Percentiles rank a stretch among this genome's conserved stretches.
phyloP scores from a whole-genome alignment of 2,797 vertebrate species.

The Triplophysa yarkandensis region DNA sequence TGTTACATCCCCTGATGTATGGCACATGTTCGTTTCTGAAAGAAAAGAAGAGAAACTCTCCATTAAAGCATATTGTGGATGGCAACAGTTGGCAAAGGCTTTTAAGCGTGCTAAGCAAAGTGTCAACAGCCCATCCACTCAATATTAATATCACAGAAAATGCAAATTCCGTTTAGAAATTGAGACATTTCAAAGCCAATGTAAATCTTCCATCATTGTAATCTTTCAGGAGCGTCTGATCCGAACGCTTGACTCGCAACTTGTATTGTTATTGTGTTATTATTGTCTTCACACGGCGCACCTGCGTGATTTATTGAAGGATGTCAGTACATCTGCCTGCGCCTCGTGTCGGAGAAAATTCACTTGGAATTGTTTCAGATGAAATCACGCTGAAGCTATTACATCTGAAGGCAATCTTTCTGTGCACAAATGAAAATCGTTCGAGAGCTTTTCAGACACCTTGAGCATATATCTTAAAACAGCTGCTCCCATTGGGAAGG shows the following conservation, averaged over 20 bases:
- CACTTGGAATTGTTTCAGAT: conserved; percentile 20
- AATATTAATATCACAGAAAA: not conserved
- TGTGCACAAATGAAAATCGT: conserved; percentile 43
- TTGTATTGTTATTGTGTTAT: conserved; percentile 39
- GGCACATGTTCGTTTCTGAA: not conserved
- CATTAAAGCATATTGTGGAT: not conserved
- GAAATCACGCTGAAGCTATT: conserved; percentile 37
- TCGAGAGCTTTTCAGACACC: conserved; percentile 30
- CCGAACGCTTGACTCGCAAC: conserved; percentile 29
- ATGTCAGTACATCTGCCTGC: conserved; percentile 16
- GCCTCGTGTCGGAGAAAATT: not conserved
- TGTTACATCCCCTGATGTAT: not conserved
- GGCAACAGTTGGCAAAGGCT: not conserved
- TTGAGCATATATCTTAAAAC: conserved; percentile 1
- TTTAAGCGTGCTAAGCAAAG: not conserved
- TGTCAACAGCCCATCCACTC: not conserved
- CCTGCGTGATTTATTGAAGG: conserved; percentile 43
- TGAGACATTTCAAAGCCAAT: conserved; percentile 11
- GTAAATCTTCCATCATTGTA: conserved; percentile 10
- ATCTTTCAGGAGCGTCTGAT: conserved; percentile 23
- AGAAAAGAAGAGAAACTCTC: not conserved
- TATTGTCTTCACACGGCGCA: conserved; percentile 23
- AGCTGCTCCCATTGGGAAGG: conserved; percentile 13
- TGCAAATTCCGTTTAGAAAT: conserved; percentile 7
- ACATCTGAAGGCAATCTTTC: conserved; percentile 25